Percentiles rank a stretch among this genome's conserved stretches.
Evolutionary conservation across 2,888 invertebrate genomes (phyloP).

Genomic region (Xestoiulus laeticollis): DNA sequence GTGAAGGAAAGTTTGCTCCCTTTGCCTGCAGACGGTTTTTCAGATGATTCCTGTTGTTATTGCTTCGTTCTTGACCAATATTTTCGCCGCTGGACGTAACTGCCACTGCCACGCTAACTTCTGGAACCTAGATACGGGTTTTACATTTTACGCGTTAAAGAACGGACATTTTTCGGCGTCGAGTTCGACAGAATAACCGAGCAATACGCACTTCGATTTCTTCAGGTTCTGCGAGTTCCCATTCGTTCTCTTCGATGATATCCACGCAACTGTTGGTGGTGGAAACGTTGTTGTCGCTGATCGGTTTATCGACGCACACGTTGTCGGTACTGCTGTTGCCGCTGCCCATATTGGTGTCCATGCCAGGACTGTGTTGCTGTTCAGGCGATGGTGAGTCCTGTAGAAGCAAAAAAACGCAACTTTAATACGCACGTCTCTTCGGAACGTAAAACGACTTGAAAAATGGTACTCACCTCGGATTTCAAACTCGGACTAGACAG

Average conservation of each 20-base stretch:
- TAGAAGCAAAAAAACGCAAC: not conserved
- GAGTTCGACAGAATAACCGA: no score
- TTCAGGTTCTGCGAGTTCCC: slow-evolving; percentile 57
- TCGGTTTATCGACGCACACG: slow-evolving; percentile 65
- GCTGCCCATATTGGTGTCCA: slow-evolving; percentile 59
- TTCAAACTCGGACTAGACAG: slow-evolving; percentile 89
- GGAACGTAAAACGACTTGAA: not conserved
- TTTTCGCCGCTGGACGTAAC: slow-evolving; percentile 55
- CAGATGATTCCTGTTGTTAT: slow-evolving; percentile 68
- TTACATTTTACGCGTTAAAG: not conserved
- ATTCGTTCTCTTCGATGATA: slow-evolving; percentile 58
- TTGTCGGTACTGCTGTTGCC: slow-evolving; percentile 61
- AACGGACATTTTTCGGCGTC: no score
- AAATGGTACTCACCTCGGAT: slow-evolving; percentile 71
- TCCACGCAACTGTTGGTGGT: slow-evolving; percentile 62
- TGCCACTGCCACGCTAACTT: slow-evolving; percentile 52
- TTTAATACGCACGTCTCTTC: no score
- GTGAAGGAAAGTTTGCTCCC: slow-evolving; percentile 62
- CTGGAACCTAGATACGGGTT: slow-evolving; percentile 53
- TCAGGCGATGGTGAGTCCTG: slow-evolving; percentile 72
- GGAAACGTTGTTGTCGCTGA: slow-evolving; percentile 68
- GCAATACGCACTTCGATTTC: slow-evolving; percentile 57
- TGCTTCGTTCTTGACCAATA: slow-evolving; percentile 48
- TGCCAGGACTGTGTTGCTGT: slow-evolving; percentile 71
- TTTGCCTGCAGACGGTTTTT: slow-evolving; percentile 73